Conservation (phyloP, 2,888 invertebrate species). For the Cremastobaeus sp. region DNA sequence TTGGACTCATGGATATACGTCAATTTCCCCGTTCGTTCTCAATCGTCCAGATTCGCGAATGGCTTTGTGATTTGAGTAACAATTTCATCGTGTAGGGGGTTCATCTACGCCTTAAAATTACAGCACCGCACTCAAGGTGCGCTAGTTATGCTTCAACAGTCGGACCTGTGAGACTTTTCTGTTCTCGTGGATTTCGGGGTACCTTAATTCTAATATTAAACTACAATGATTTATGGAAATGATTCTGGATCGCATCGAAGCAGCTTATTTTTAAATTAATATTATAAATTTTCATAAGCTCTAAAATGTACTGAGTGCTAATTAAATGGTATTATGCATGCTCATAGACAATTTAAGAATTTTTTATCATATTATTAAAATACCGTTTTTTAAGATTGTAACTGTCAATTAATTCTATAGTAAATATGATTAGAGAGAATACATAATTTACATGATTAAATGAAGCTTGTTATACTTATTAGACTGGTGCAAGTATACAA, state of each 20-base stretch:
- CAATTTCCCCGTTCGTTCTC: constrained; percentile 37
- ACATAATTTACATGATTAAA: constrained; percentile 34
- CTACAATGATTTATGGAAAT: constrained; percentile 54
- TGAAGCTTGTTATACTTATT: constrained; percentile 36
- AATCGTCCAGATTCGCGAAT: constrained; percentile 52
- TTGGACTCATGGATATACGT: constrained; percentile 62
- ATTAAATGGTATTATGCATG: constrained; percentile 51
- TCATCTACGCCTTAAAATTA: too few species aligned
- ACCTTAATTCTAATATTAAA: constrained; percentile 32
- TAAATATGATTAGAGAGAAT: constrained; percentile 18
- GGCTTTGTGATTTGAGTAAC: constrained; percentile 23
- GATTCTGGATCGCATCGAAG: constrained; percentile 71
- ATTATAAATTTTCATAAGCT: constrained; percentile 47
- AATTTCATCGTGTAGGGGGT: constrained; percentile 21
- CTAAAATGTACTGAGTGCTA: constrained; percentile 49
- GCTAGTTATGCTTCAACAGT: constrained; percentile 32
- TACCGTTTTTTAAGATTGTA: constrained; percentile 36
- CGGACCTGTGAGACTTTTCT: constrained; percentile 12
- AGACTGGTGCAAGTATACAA: constrained; percentile 44
- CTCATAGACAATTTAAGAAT: constrained; percentile 34
- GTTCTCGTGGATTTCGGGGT: constrained; percentile 9
- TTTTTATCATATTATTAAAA: constrained; percentile 33
- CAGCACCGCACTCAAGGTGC: constrained; percentile 31
- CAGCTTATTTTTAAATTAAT: constrained; percentile 57
- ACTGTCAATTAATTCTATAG: constrained; percentile 29